These are phyloP conservation scores for Aricia agestis DNA, from an alignment of 1,140 invertebrate genomes.

Conservation along the genomic window DNA sequence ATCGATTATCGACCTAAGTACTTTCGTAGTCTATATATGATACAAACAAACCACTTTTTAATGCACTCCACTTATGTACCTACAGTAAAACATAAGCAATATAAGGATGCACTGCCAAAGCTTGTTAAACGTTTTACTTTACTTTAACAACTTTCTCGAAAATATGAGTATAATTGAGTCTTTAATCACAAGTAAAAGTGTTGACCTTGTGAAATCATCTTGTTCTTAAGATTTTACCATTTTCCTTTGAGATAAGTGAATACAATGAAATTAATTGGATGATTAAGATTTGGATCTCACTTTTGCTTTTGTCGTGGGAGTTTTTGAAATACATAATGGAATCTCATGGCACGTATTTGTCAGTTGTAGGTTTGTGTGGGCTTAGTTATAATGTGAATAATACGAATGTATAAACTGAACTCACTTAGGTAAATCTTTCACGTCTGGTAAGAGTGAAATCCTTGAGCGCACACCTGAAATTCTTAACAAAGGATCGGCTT, in stretches of 20 bases:
- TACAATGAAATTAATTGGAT: neutral
- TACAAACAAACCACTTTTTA: no score
- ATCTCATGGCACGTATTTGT: neutral
- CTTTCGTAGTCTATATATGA: no score
- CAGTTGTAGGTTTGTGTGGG: neutral
- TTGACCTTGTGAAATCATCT: neutral
- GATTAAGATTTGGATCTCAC: neutral
- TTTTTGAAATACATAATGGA: constrained; percentile 3
- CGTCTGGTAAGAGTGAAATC: no score
- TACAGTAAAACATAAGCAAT: no score
- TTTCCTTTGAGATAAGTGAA: neutral
- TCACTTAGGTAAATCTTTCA: no score
- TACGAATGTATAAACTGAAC: no score
- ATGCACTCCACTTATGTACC: no score
- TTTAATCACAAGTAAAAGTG: constrained; percentile 1
- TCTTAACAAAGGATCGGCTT: neutral
- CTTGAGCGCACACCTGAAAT: neutral
- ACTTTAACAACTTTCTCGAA: neutral
- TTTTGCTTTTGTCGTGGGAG: constrained; percentile 13
- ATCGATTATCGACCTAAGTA: no score
- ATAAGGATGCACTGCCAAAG: no score
- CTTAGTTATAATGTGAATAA: no score
- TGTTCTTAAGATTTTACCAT: neutral
- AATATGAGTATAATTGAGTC: neutral
- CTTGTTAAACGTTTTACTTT: neutral